Evolutionary conservation across 92 coral and sea anemone genomes (phyloP).

Genomic region (Pocillopora grandis): DNA sequence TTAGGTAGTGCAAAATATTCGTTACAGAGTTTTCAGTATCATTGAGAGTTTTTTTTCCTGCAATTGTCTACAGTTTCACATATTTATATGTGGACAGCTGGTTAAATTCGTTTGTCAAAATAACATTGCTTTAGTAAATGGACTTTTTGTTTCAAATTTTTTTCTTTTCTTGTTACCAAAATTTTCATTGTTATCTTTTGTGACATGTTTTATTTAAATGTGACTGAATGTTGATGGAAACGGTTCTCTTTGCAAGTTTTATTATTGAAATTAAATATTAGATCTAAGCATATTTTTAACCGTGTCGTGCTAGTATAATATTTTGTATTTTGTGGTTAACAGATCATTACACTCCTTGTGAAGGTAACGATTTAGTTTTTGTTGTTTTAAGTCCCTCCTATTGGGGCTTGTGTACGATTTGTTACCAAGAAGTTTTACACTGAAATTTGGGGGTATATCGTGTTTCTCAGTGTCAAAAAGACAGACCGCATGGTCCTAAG

Average conservation of each 20-base stretch:
- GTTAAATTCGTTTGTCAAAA: not conserved
- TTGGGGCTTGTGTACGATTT: too few species aligned
- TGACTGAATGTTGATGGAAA: not conserved
- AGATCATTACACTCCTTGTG: too few species aligned
- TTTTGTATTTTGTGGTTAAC: too few species aligned
- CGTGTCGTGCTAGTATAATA: too few species aligned
- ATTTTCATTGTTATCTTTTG: not conserved
- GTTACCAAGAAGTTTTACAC: too few species aligned
- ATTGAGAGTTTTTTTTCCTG: not conserved
- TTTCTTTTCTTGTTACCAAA: not conserved
- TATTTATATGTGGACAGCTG: slow-evolving; percentile 5
- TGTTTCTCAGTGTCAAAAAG: too few species aligned
- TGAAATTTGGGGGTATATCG: too few species aligned
- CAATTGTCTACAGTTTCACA: not conserved
- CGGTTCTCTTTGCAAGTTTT: not conserved
- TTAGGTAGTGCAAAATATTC: not conserved
- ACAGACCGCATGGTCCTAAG: too few species aligned
- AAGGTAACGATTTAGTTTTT: too few species aligned
- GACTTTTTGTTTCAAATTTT: slow-evolving; percentile 10
- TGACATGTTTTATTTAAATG: slow-evolving; percentile 13
- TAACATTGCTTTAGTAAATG: slow-evolving; percentile 1
- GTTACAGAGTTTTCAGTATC: not conserved
- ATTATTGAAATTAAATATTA: not conserved
- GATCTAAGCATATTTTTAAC: too few species aligned
- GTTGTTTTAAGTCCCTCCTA: too few species aligned